Evolutionary conservation across 2,888 invertebrate species (phyloP).

Genomic region (Tetranychus truncatus): DNA sequence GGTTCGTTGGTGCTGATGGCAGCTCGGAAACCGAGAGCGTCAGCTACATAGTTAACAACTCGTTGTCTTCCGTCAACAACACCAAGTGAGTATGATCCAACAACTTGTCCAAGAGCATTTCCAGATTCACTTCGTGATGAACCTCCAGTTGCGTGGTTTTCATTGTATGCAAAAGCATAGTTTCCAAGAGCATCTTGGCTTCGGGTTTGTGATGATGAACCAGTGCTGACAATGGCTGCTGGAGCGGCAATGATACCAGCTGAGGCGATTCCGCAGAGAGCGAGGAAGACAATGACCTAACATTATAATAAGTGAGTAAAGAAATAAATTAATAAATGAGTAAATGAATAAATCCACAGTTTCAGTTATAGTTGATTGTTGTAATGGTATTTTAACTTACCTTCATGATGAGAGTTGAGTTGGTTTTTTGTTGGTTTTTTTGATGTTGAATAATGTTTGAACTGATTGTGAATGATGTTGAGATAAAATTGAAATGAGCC

Average conservation of each 20-base stretch:
- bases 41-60: conserved; percentile 28
- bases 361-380: neutral
- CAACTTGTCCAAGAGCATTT: conserved; percentile 24
- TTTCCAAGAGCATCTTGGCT: conserved; percentile 27
- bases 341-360: neutral
- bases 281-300: conserved; percentile 4
- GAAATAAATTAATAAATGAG: neutral
- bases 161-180: conserved; percentile 28
- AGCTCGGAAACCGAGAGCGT: conserved; percentile 27
- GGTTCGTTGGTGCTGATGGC: conserved; percentile 27
- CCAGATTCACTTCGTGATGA: conserved; percentile 27
- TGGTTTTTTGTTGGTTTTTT: neutral
- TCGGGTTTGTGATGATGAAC: conserved; percentile 26
- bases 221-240: conserved; percentile 20
- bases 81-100: conserved; percentile 27
- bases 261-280: neutral
- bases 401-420: conserved; percentile 7
- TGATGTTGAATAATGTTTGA: neutral
- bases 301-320: neutral
- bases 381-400: neutral
- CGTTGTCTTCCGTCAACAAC: conserved; percentile 27
- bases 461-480: neutral
- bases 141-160: conserved; percentile 27
- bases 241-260: conserved; percentile 1
- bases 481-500: neutral